Base-by-base conservation (phyloP, 2,113 vertebrate genomes). In the Engraulis encrasicolus region DNA sequence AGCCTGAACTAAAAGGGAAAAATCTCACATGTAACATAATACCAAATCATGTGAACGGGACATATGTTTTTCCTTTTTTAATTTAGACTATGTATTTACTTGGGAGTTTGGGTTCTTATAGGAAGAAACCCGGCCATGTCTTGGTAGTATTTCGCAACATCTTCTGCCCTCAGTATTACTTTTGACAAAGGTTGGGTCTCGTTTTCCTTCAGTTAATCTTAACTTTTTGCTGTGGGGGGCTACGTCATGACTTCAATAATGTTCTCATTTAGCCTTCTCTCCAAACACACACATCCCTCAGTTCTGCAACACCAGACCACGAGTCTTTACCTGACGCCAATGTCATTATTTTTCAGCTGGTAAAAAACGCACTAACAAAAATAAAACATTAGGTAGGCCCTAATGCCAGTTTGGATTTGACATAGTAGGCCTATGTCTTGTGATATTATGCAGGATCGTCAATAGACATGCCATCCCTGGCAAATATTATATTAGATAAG, bases 1-100 rank as follows among this genome's bases (percentile, higher is more conserved):
- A 80, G 83, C 77, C 79, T 86, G 85, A 83, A 86, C 37, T 84
- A 84, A 84, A 83, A 86, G 81, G 31, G 15, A 82, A 66, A 83
- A 83, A 82, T 82, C 78, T 83, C 83, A 81, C 77, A 80, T 87
- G 87, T 81, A 89, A 85, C 54, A 78, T 49, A 84, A 89, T 79
- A 58, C 84, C 45, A 77, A 80, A 85, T 85, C 74, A 34, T 85
- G 77, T 86, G 34, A 80, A 78, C 31, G 45, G 66, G 1, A 54
- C 87, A 81, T 86, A 78, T 88, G 82, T 83, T 78, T 81, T 78
- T 87, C 71, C n/a, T 84, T 83, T 83, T 71, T 85, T 78, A 80
- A 86, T 86, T 82, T 78, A n/a, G n/a, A n/a, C n/a, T n/a, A 49
- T 50, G 15, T 81, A 50, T 83, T 83, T 81, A 86, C 74, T 84